Conservation (phyloP, 2,113 vertebrate species). For the Agapornis roseicollis region DNA sequence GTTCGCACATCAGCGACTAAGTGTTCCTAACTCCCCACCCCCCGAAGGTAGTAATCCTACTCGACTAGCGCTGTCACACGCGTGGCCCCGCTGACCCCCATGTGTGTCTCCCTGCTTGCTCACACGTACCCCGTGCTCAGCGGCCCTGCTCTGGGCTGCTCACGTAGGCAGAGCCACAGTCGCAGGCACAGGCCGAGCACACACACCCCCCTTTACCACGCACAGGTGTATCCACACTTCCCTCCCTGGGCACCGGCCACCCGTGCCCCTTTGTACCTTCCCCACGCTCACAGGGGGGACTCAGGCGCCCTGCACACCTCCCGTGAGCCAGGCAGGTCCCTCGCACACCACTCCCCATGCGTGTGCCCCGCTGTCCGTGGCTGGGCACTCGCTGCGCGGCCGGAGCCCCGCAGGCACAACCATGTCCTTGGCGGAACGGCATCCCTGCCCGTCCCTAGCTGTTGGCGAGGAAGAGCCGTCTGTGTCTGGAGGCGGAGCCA, state of each 20-base stretch:
- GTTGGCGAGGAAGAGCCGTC: conserved; percentile 16
- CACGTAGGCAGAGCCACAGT: background rate
- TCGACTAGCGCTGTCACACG: background rate
- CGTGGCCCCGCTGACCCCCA: background rate
- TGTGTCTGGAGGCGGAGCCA: conserved; percentile 17
- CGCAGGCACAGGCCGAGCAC: background rate
- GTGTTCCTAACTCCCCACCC: conserved; percentile 29
- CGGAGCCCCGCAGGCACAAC: background rate
- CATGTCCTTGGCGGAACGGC: background rate
- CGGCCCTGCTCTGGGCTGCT: background rate
- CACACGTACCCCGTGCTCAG: background rate
- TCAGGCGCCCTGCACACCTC: background rate
- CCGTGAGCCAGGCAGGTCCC: background rate
- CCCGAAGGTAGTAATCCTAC: conserved; percentile 29
- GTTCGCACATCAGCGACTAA: conserved; percentile 39
- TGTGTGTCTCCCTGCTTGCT: background rate
- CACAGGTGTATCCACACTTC: background rate
- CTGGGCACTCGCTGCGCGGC: background rate
- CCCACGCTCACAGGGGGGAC: background rate
- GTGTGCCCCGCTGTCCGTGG: background rate
- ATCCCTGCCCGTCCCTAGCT: background rate
- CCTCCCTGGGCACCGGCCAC: background rate
- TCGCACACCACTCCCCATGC: background rate
- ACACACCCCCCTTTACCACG: background rate
- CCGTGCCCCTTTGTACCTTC: background rate